Conservation (phyloP, 2,113 vertebrate species). For the Xenopus borealis region DNA sequence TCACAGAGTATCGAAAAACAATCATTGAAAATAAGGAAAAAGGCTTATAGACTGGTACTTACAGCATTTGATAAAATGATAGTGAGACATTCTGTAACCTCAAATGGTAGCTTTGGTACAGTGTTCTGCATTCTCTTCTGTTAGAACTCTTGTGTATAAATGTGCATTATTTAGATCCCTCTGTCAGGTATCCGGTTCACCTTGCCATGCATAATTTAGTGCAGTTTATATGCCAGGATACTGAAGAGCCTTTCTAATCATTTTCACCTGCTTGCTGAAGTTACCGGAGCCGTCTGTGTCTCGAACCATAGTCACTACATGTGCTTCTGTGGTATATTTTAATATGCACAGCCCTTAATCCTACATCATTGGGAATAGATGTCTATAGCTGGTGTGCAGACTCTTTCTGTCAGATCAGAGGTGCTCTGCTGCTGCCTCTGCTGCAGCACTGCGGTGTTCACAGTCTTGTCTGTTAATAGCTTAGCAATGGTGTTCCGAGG, state of each 20-base stretch:
- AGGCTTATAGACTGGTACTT: slow-evolving; percentile 66
- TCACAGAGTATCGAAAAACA: too few relatives aligned
- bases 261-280: slow-evolving; percentile 59
- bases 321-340: slow-evolving; percentile 72
- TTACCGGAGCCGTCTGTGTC: slow-evolving; percentile 52
- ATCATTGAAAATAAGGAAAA: not conserved
- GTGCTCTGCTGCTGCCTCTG: slow-evolving; percentile 55
- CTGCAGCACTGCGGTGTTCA: slow-evolving; percentile 72
- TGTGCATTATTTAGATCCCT: slow-evolving; percentile 77
- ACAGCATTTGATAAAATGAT: slow-evolving; percentile 95
- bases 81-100: slow-evolving; percentile 87
- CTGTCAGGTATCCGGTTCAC: slow-evolving; percentile 69
- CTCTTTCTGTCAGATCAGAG: slow-evolving; percentile 55
- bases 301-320: slow-evolving; percentile 66
- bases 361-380: slow-evolving; percentile 60
- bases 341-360: slow-evolving; percentile 69
- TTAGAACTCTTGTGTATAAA: slow-evolving; percentile 60
- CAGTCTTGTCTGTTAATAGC: slow-evolving; percentile 66
- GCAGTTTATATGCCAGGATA: slow-evolving; percentile 54
- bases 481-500: slow-evolving; percentile 66
- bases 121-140: slow-evolving; percentile 72
- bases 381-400: slow-evolving; percentile 63
- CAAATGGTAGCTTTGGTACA: slow-evolving; percentile 63
- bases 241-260: slow-evolving; percentile 54
- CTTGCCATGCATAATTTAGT: slow-evolving; percentile 71